These are phyloP conservation scores for Rhabdomys pumilio DNA, from an alignment of 2,797 vertebrate species.

Conservation along the genomic window DNA sequence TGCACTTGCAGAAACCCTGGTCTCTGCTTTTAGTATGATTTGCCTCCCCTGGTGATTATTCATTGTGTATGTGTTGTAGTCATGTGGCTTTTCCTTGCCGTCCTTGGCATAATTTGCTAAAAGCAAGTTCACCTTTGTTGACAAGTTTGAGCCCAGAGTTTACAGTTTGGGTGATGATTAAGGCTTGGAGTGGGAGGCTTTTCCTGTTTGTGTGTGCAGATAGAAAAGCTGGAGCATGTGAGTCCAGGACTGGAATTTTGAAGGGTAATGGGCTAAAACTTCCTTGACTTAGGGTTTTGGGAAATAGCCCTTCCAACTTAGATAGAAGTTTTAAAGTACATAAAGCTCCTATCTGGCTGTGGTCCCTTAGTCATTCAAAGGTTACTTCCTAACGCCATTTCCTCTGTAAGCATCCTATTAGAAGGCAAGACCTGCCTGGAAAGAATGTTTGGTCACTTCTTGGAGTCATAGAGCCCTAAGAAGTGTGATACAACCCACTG, in stretches of 20 bases:
- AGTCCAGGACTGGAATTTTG: background rate
- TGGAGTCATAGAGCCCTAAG: background rate
- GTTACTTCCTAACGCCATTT: background rate
- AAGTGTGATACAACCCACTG: too few relatives aligned
- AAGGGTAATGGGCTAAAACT: background rate
- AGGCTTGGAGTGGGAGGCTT: background rate
- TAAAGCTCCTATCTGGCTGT: background rate
- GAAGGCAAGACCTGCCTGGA: background rate
- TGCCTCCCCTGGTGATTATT: background rate
- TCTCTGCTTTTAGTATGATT: slow-evolving; percentile 43
- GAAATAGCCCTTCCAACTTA: background rate
- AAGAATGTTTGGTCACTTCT: background rate
- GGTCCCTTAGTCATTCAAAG: background rate
- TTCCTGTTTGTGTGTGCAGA: background rate
- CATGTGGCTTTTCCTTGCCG: background rate
- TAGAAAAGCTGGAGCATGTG: background rate
- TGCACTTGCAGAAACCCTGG: slow-evolving; percentile 58
- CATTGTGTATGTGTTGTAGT: slow-evolving; percentile 39
- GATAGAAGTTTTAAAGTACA: background rate
- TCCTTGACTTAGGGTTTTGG: background rate
- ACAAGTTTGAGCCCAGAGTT: slow-evolving; percentile 25
- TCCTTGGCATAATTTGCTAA: background rate
- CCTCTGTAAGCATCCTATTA: background rate
- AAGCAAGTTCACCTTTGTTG: background rate
- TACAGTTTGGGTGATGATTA: background rate